phyloP scores from a whole-genome alignment of 2,113 vertebrate species.

The Calidris pugnax region DNA sequence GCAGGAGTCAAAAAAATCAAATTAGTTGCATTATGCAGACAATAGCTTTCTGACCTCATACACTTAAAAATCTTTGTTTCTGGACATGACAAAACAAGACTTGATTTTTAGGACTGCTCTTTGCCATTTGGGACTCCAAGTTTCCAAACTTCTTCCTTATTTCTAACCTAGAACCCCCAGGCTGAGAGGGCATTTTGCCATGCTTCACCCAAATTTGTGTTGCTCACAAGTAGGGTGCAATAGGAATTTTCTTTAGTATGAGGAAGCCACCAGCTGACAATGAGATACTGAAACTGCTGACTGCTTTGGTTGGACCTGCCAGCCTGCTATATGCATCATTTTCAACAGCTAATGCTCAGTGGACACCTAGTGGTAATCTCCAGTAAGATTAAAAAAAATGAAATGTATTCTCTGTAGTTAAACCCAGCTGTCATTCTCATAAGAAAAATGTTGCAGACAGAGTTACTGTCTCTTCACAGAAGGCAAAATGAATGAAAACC shows the following conservation, averaged over 20 bases:
- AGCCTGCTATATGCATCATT: background rate
- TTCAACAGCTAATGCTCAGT: background rate
- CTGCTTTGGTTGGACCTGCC: background rate
- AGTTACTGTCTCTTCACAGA: background rate
- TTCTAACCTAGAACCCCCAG: background rate
- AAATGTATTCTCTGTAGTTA: background rate
- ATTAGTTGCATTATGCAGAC: background rate
- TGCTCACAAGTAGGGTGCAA: background rate
- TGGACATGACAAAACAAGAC: background rate
- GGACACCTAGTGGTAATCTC: background rate
- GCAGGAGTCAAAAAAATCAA: background rate
- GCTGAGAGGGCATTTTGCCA: background rate
- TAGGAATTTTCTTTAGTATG: background rate
- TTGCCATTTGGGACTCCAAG: background rate
- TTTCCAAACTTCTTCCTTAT: background rate
- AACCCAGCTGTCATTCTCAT: background rate
- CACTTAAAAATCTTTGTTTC: background rate
- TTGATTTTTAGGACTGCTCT: background rate
- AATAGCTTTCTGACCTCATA: background rate
- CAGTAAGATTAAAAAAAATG: background rate
- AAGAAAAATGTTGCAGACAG: background rate
- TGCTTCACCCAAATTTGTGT: background rate
- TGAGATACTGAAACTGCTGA: background rate
- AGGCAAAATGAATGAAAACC: background rate
- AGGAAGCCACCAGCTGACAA: background rate